Evolutionary conservation across 2,888 invertebrate genomes (phyloP), one percentile per base, ranked within the genome.

Genomic region (Sinopyrophorus schimmeli): DNA sequence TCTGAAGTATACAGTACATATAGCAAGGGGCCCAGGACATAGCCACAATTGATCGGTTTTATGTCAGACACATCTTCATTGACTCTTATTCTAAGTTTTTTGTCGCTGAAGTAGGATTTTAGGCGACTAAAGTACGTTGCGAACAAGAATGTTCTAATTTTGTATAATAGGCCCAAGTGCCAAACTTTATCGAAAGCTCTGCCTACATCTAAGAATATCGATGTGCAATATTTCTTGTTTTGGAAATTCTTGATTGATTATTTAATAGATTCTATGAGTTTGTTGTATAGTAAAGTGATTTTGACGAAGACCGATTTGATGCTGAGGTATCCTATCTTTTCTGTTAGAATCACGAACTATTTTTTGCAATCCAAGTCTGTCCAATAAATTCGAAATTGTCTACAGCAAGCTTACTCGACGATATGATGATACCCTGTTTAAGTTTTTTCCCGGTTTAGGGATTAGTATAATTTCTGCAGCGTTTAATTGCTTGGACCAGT

Each of bases 1-100:
- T 24, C n/a, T n/a, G n/a, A n/a, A n/a, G 24, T 5, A 3, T 24
- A 24, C 24, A 24, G 24, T 5, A 24, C 24, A n/a, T 24, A n/a
- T 24, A 24, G 10, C 10, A 24, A 24, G 3, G 24, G 24, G 3
- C 24, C 24, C 24, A 24, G 24, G 24, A 4, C 24, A 24, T 10
- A n/a, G n/a, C 24, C n/a, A n/a, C n/a, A n/a, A n/a, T n/a, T n/a
- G n/a, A n/a, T n/a, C n/a, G n/a, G n/a, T n/a, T n/a, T n/a, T 10
- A 24, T 24, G n/a, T 24, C 24, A 5, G 24, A 24, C 3, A 24
- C n/a, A 24, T 24, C 24, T 24, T 24, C 24, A 24, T 24, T 24
- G 24, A 24, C 24, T 24, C 24, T 5, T 24, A 10, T 24, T 24
- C 5, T 24, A 24, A 3, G 10, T 24, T 24, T 10, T n/a, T 10